Base-by-base conservation (phyloP, 2,797 vertebrate species). In the Bovichtus diacanthus region DNA sequence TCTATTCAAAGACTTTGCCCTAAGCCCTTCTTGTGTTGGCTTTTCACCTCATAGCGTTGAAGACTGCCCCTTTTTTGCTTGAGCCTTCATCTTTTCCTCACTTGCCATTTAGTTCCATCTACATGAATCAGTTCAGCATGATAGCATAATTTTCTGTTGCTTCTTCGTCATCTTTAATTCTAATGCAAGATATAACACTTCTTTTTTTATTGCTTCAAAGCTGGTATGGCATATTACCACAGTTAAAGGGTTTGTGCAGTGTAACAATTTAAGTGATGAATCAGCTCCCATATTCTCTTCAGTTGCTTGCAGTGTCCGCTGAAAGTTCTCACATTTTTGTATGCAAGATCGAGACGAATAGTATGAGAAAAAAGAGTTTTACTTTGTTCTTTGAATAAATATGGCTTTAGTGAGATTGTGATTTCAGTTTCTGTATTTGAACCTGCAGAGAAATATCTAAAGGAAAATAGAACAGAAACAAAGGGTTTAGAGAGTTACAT, bases 181-280 rank as follows among this genome's bases (percentile, higher is more conserved):
- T 34, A 50, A 59, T 31, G 13, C 43, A 41, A 74, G 46, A 72
- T 70, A 68, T 46, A 74, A 44, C 41, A 11, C 34, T n/a, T 65
- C 27, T 39, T 16, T 78, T 86, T 34, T 79, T 43, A 31, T 71
- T 38, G 69, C 70, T 43, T 38, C 55, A 76, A 39, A 65, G 56
- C 53, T 74, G 50, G 41, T 74, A 44, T 79, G 70, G 80, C 46
- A 59, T 50, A 83, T 79, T 60, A 58, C 38, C n/a, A 31, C 49
- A 60, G 69, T 80, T 70, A 65, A 81, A 76, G 38, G 39, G 66
- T 72, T 67, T 59, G 50, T 70, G 55, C 53, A 47, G 43, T 69
- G n/a, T 74, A 85, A 83, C 67, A 65, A 43, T 80, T 50, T 61
- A 29, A 76, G 59, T 74, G 61, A 80, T 75, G 73, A 86, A 86